These are phyloP conservation scores for Pristis pectinata DNA, from an alignment of 2,797 vertebrate species.

Conservation along the genomic window DNA sequence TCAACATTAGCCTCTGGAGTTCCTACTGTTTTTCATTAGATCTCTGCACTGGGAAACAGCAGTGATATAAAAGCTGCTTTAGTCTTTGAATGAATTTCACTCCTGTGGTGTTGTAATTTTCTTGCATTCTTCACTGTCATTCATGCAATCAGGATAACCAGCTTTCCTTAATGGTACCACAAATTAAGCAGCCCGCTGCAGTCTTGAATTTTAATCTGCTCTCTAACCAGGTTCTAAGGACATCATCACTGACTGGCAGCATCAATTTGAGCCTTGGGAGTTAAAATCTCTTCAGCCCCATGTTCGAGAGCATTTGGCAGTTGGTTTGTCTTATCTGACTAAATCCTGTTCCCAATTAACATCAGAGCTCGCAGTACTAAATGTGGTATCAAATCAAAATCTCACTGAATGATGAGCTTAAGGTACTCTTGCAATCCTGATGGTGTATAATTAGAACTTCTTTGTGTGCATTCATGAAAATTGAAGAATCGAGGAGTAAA, in stretches of 20 bases:
- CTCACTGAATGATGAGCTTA: background rate
- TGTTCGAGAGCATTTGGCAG: background rate
- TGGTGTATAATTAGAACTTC: background rate
- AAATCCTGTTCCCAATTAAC: background rate
- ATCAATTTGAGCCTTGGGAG: background rate
- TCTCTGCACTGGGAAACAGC: background rate
- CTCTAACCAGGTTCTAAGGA: background rate
- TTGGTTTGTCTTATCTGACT: background rate
- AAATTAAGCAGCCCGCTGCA: background rate
- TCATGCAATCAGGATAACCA: background rate
- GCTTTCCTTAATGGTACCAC: background rate
- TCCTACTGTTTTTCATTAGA: background rate
- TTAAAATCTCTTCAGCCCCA: background rate
- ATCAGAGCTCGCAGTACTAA: background rate
- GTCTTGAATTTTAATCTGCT: background rate
- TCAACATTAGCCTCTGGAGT: background rate
- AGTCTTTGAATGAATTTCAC: background rate
- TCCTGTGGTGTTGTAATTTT: background rate
- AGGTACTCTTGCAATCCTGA: no score
- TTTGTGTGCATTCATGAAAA: background rate
- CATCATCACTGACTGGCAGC: background rate
- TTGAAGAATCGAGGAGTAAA: background rate
- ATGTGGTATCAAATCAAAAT: background rate
- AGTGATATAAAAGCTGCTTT: background rate
- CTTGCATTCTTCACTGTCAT: background rate